Percentiles rank a stretch among this genome's conserved stretches.
Evolutionary conservation across 2,888 invertebrate species (phyloP).

Genomic region (Drosophila picticornis): DNA sequence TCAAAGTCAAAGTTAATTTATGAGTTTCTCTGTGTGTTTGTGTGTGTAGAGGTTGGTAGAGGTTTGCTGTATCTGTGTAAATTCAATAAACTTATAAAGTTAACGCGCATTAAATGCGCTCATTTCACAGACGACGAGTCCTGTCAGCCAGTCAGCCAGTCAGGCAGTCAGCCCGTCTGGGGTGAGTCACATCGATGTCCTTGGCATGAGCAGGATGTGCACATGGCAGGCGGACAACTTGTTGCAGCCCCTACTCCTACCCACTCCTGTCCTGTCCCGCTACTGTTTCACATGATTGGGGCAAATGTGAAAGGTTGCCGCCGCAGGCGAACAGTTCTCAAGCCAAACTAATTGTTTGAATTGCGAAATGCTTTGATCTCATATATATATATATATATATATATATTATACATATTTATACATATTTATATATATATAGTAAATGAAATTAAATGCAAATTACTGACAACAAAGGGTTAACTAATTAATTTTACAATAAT

Average conservation of each 20-base stretch:
- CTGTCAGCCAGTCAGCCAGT: neutral
- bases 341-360: conserved; percentile 4
- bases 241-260: conserved; percentile 15
- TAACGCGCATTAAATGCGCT: conserved; percentile 71
- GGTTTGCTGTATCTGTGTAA: conserved; percentile 30
- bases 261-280: neutral
- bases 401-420: neutral
- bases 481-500: neutral
- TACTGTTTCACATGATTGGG: neutral
- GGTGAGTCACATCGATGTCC: conserved; percentile 15
- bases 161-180: neutral
- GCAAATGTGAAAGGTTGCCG: conserved; percentile 4
- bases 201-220: conserved; percentile 3
- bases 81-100: conserved; percentile 76
- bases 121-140: conserved; percentile 44
- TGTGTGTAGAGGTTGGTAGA: neutral
- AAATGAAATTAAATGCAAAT: neutral
- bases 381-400: neutral
- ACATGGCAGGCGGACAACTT: conserved; percentile 21
- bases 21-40: conserved; percentile 16
- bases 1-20: conserved; percentile 74
- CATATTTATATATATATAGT: neutral
- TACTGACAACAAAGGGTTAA: neutral
- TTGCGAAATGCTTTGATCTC: conserved; percentile 21
- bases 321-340: neutral